Evolutionary conservation across 1,140 invertebrate species (phyloP), one percentile per base, ranked within the genome.

Genomic region (Micrasema minimum): DNA sequence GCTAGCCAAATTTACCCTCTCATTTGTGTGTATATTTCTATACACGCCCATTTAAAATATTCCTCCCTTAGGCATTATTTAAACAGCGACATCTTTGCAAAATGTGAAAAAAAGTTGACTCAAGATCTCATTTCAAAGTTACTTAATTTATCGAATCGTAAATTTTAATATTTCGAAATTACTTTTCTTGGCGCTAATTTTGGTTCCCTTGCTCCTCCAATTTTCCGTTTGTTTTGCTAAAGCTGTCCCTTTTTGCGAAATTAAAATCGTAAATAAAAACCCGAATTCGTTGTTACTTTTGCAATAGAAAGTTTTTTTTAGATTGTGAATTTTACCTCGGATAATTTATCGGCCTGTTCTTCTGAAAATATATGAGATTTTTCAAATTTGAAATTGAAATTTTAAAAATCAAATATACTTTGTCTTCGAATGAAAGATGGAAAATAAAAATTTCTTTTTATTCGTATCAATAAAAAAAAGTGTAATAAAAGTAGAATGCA

Each of bases 231-330:
- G 66, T 69, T 69, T 41, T 69, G 45, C 45, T 55, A 10, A 16
- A 31, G 50, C 22, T 50, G 57, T 37, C 69, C 66, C 26, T 38
- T 59, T 61, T 66, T 65, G 50, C 62, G 37, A 43, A 74, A 74
- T 74, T 74, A 57, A 74, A 71, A 20, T 31, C 72, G 70, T 74
- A 74, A 74, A 74, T 74, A 69, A 62, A 35, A 69, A 48, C 16
- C n/a, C 31, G 18, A 69, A 71, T 26, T 50, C 20, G 14, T 65
- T 68, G 48, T 20, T 41, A 71, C 51, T 66, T 72, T 72, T 68
- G 14, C 50, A 72, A 55, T 48, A 57, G 68, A 72, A 72, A 72
- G 38, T 72, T 72, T 66, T 41, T 3, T 26, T 20, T 14, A 41
- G 68, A 35, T 35, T 7, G 31, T 50, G 43, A 41, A 26, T 65